These are phyloP conservation scores for Apocrypta bakeri DNA, from an alignment of 1,140 invertebrate species.

Conservation along the genomic window DNA sequence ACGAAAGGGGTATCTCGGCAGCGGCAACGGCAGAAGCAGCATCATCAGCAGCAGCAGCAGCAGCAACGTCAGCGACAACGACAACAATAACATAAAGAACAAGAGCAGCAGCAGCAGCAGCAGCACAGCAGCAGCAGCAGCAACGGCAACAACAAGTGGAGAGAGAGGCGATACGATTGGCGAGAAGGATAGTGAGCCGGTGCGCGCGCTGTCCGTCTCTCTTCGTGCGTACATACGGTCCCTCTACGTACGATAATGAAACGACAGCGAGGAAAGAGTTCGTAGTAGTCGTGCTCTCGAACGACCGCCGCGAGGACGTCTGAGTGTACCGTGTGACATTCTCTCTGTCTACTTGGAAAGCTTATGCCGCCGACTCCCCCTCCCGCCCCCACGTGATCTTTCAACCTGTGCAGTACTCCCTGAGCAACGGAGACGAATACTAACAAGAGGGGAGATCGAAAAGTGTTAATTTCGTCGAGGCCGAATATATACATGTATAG, in stretches of 20 bases:
- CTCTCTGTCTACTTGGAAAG: too few relatives aligned
- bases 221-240: background rate
- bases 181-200: background rate
- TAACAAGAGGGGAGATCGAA: background rate
- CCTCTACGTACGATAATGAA: background rate
- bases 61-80: background rate
- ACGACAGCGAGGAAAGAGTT: background rate
- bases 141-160: background rate
- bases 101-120: background rate
- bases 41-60: background rate
- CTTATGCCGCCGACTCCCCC: background rate
- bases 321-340: background rate
- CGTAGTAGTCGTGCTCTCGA: background rate
- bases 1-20: background rate
- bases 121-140: background rate
- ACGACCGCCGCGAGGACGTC: conserved; percentile 47
- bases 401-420: conserved; percentile 9
- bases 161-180: background rate
- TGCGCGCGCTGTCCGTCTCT: background rate
- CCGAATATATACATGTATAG: background rate
- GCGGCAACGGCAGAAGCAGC: background rate
- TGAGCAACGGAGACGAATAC: background rate
- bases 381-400: background rate
- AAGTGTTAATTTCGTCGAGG: conserved; percentile 42
- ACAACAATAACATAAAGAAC: background rate